Evolutionary conservation across 1,140 invertebrate genomes (phyloP), one percentile per base, ranked within the genome.

Genomic region (Coptotermes formosanus): DNA sequence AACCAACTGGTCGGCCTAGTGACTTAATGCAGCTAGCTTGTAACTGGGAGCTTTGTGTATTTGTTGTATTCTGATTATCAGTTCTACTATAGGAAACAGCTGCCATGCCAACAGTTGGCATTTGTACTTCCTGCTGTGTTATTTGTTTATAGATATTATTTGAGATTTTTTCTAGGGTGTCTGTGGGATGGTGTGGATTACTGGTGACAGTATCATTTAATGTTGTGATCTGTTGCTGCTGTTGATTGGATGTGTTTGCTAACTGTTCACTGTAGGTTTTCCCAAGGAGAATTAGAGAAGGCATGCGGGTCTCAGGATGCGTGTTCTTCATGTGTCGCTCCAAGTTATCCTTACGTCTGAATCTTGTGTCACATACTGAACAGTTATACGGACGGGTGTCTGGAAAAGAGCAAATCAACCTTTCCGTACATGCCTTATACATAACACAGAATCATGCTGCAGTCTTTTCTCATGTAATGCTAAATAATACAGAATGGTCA

Each of bases 291-390:
- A 3, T 30, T 0, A 83, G 48, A 6, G 75, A 82, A 43, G 86
- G 32, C 19, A 86, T 64, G 21, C 82, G 85, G 55, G 88, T 87
- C 59, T 91, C 92, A 7, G 93, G 93, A 89, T 95, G 94, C 52
- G 94, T 93, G 87, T 94, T 94, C 75, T 93, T 92, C 44, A 94
- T 91, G 89, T 95, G 94, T 0, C 94, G 90, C 44, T 93, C 91
- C 85, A 95, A 90, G 87, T 95, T 95, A 88, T 95, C 94, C 88
- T 94, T 94, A 21, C 94, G 90, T 82, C 92, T 89, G 87, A 94
- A 94, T 3, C 90, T 91, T 1, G 92, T 92, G 8, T 92, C 91
- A 88, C 94, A 95, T 16, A 93, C 90, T 82, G 91, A 91, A 89
- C 94, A 95, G 21, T 92, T 91, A 88, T 92, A 95, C 0, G 92